Conservation (phyloP, 2,797 vertebrate genomes). For the Rhabdomys pumilio region DNA sequence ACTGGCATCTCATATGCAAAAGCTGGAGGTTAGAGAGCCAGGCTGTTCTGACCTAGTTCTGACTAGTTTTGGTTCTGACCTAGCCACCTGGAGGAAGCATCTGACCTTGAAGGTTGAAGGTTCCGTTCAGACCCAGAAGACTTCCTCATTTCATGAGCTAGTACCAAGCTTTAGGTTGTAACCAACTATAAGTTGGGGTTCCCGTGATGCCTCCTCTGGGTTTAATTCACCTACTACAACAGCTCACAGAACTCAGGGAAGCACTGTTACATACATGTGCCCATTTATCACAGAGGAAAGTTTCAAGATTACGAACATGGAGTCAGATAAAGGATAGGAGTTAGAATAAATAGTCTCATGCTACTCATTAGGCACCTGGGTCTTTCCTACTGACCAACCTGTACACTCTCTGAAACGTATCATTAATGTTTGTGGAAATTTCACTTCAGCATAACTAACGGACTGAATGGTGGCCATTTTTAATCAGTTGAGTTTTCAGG, state of each 20-base stretch:
- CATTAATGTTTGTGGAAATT: not conserved
- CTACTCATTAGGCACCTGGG: not conserved
- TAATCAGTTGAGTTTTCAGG: not conserved
- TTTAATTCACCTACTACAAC: not conserved
- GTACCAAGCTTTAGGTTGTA: not conserved
- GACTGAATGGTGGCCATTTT: not conserved
- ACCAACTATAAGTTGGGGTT: not conserved
- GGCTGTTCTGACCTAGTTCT: constrained; percentile 89
- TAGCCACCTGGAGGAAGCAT: not conserved
- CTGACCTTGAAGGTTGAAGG: not conserved
- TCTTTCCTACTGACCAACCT: not conserved
- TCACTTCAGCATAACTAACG: not conserved
- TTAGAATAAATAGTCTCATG: not conserved
- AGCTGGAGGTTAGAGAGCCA: constrained; percentile 94
- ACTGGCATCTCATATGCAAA: constrained; percentile 96
- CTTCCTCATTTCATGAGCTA: not conserved
- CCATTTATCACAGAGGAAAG: not conserved
- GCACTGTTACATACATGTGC: not conserved
- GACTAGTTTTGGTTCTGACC: not conserved
- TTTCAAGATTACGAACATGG: not conserved
- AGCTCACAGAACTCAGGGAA: not conserved
- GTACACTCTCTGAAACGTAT: not conserved
- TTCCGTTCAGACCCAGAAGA: not conserved
- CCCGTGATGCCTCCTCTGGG: not conserved
- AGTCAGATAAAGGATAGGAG: not conserved